These are phyloP conservation scores for Pachycephus smyrnensis DNA, from an alignment of 2,888 invertebrate genomes.

Conservation along the genomic window DNA sequence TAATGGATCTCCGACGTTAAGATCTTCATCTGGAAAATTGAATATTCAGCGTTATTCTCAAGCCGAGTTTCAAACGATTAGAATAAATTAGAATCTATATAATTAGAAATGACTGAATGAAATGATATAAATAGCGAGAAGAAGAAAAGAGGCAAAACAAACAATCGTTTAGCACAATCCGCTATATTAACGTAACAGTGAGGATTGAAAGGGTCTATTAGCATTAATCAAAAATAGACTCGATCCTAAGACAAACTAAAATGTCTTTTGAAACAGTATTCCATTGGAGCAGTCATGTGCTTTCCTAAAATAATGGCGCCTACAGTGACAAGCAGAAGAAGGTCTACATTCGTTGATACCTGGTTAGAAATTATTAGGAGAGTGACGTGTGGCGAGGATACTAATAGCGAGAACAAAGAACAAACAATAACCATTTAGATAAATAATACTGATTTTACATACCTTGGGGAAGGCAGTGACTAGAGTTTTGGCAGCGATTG, in stretches of 20 bases:
- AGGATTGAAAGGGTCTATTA: background rate
- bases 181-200: background rate
- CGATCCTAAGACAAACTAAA: background rate
- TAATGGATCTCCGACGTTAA: constrained; percentile 95
- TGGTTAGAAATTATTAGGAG: background rate
- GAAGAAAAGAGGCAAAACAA: background rate
- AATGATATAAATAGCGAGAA: background rate
- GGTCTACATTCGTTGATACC: background rate
- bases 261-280: background rate
- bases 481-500: constrained; percentile 86
- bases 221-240: background rate
- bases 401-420: background rate
- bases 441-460: constrained; percentile 26
- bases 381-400: background rate
- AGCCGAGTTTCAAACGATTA: too few relatives aligned
- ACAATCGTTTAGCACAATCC: background rate
- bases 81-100: too few relatives aligned
- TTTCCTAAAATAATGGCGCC: background rate
- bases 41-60: constrained; percentile 11
- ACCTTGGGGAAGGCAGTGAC: constrained; percentile 84
- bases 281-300: background rate
- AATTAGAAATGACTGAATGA: background rate
- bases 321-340: background rate
- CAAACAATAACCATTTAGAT: background rate
- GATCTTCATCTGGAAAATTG: constrained; percentile 82